Conservation (phyloP, 2,797 vertebrate species). For the Tangara arthus region DNA sequence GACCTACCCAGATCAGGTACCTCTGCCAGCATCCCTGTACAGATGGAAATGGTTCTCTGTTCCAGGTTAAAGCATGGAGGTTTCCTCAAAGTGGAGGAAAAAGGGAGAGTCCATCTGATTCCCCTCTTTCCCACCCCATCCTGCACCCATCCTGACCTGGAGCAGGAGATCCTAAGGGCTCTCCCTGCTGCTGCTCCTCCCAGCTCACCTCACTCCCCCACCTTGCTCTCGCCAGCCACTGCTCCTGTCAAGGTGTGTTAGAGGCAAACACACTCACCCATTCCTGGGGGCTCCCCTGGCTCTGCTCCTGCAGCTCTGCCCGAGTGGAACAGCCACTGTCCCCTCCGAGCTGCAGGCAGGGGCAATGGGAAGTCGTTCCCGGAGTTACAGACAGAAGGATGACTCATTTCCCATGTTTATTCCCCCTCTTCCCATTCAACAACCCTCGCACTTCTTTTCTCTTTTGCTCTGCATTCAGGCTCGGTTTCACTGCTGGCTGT, state of each 20-base stretch:
- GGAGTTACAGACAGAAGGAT: neutral
- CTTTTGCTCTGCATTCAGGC: neutral
- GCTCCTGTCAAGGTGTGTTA: neutral
- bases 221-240: neutral
- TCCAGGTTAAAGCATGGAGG: neutral
- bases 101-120: neutral
- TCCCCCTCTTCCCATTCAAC: constrained; percentile 50
- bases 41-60: neutral
- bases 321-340: neutral
- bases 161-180: neutral
- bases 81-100: neutral
- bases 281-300: neutral
- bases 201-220: neutral
- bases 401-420: constrained; percentile 62
- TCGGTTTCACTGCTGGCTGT: neutral
- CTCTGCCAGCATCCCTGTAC: neutral
- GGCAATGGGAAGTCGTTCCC: constrained; percentile 9
- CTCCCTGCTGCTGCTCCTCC: neutral
- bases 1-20: neutral
- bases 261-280: neutral
- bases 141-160: rapidly evolving
- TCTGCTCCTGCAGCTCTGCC: neutral
- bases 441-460: constrained; percentile 32
- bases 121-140: neutral
- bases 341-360: constrained; percentile 22